Percentiles rank a stretch among this genome's conserved stretches.
Conservation (phyloP, 2,113 vertebrate species). For the Brachionichthys hirsutus region DNA sequence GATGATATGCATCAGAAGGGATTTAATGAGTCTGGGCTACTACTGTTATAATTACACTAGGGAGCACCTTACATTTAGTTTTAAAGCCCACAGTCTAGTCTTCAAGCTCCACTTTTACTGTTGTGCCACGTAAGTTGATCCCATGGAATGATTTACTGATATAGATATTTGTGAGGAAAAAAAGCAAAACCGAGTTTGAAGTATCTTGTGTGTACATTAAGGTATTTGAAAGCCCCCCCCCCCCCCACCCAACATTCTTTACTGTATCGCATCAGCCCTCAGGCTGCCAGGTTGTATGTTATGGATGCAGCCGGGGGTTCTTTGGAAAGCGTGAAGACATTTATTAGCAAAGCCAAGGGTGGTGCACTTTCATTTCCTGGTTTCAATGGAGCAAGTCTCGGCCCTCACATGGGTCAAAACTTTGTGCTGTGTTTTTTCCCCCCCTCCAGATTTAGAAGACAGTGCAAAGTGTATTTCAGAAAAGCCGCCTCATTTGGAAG, state of each 20-base stretch:
- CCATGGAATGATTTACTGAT: not conserved
- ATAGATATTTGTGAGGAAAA: not conserved
- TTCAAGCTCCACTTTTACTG: too few species aligned
- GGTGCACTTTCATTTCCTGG: constrained; percentile 72
- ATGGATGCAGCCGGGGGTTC: constrained; percentile 22
- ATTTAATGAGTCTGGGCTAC: not conserved
- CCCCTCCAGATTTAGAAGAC: constrained; percentile 72
- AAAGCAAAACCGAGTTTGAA: too few species aligned
- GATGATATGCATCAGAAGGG: too few species aligned
- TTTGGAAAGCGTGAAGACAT: constrained; percentile 49
- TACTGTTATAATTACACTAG: not conserved
- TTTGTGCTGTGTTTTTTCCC: constrained; percentile 74
- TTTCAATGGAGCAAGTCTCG: constrained; percentile 73
- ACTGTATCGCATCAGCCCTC: constrained; percentile 3
- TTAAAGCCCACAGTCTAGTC: not conserved
- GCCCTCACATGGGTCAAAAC: constrained; percentile 64
- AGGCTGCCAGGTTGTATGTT: constrained; percentile 30
- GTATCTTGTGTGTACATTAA: not conserved
- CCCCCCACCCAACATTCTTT: not conserved
- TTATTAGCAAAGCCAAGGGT: constrained; percentile 68
- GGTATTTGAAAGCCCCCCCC: too few species aligned
- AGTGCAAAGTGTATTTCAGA: not conserved
- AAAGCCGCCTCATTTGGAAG: not conserved
- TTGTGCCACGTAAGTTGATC: not conserved
- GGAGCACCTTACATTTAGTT: too few species aligned